phyloP scores from a whole-genome alignment of 2,797 vertebrate species.

The Rhynchonycteris naso region DNA sequence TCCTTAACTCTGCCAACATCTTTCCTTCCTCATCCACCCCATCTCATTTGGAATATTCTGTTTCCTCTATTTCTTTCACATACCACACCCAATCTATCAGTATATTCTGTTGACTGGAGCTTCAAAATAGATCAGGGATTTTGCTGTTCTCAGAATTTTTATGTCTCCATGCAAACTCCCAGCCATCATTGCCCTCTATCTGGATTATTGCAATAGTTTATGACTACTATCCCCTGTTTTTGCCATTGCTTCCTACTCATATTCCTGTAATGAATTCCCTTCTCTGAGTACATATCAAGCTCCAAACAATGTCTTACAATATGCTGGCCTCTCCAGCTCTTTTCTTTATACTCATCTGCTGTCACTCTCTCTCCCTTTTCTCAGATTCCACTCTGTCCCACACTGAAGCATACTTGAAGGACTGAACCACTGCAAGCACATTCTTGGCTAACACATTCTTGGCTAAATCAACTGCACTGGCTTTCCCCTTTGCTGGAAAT shows the following conservation, averaged over 20 bases:
- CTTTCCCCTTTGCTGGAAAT: neutral
- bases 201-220: neutral
- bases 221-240: neutral
- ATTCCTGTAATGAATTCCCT: neutral
- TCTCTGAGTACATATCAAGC: slow-evolving; percentile 3
- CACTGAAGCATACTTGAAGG: neutral
- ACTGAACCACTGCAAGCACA: neutral
- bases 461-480: neutral
- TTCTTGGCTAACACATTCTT: neutral
- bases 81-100: neutral
- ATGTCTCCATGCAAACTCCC: neutral
- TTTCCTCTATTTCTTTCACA: neutral
- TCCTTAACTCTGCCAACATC: neutral
- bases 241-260: neutral
- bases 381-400: neutral
- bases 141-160: neutral
- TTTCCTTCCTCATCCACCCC: neutral
- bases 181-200: neutral
- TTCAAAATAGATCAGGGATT: neutral
- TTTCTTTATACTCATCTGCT: neutral
- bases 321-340: neutral
- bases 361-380: neutral
- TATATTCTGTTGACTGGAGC: neutral
- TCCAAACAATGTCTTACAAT: neutral
- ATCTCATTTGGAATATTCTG: neutral